Percentiles rank a stretch among this genome's conserved stretches.
phyloP scores from a whole-genome alignment of 2,113 vertebrate species.

The Strix aluco region DNA sequence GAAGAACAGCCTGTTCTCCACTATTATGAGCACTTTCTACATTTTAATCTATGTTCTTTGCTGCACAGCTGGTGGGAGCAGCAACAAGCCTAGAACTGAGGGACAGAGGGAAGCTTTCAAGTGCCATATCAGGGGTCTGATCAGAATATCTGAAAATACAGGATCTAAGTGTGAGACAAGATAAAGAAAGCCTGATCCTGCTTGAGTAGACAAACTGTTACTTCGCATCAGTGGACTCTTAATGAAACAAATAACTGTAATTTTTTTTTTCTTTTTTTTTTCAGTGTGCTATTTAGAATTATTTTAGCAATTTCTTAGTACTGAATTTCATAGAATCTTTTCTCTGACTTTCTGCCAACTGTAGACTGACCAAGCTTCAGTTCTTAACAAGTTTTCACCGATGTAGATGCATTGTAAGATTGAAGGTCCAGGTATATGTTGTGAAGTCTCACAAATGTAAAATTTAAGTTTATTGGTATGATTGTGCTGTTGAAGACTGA shows the following conservation, averaged over 20 bases:
- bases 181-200: not conserved
- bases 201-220: not conserved
- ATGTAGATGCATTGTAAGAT: not conserved
- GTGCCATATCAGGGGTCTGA: not conserved
- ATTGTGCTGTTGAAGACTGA: not conserved
- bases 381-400: not conserved
- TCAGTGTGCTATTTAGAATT: not conserved
- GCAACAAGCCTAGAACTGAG: not conserved
- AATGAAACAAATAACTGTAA: not conserved
- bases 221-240: not conserved
- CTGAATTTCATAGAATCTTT: not conserved
- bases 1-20: conserved; percentile 1
- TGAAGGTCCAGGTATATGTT: not conserved
- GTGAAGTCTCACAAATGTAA: not conserved
- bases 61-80: not conserved
- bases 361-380: not conserved
- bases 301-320: not conserved
- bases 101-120: not conserved
- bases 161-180: not conserved
- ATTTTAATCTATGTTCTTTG: not conserved
- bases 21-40: not conserved
- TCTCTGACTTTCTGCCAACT: not conserved
- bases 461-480: not conserved
- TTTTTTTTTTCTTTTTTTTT: not conserved
- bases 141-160: not conserved